These are phyloP conservation scores for Mesorhabditis sp. DNA, from an alignment of 2,888 invertebrate genomes.

Conservation along the genomic window DNA sequence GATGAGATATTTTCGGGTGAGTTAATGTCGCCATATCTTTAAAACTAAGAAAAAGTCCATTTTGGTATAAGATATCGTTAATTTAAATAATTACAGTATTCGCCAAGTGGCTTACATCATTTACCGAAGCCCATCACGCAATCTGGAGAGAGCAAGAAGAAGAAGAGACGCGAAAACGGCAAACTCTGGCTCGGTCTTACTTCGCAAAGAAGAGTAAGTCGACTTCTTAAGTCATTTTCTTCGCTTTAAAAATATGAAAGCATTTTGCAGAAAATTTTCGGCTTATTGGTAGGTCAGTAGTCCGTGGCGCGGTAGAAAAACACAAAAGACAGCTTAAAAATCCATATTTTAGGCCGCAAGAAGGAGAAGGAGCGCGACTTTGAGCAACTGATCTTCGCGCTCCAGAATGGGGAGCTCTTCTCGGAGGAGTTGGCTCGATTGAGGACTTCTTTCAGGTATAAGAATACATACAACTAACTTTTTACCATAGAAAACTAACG, in stretches of 20 bases:
- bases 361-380: slow-evolving; percentile 50
- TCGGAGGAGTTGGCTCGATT: slow-evolving; percentile 54
- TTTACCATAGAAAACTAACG: background rate
- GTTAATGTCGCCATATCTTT: slow-evolving; percentile 6
- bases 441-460: slow-evolving; percentile 45
- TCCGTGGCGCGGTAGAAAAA: slow-evolving; percentile 55
- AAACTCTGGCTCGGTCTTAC: slow-evolving; percentile 48
- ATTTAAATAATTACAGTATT: slow-evolving; percentile 46
- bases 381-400: slow-evolving; percentile 50
- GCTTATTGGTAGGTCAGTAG: slow-evolving; percentile 54
- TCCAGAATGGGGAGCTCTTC: slow-evolving; percentile 57
- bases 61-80: background rate
- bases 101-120: slow-evolving; percentile 41
- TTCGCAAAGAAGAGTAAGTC: slow-evolving; percentile 46
- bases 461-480: background rate
- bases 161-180: slow-evolving; percentile 47
- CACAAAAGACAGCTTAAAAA: slow-evolving; percentile 44
- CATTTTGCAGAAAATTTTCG: slow-evolving; percentile 54
- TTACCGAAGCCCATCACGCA: slow-evolving; percentile 33
- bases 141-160: slow-evolving; percentile 50
- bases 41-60: slow-evolving; percentile 9
- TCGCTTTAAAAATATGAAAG: slow-evolving; percentile 38
- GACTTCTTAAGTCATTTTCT: slow-evolving; percentile 3
- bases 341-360: background rate
- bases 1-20: background rate